Conservation (phyloP, 1,140 invertebrate species). For the Plutomurus gul region DNA sequence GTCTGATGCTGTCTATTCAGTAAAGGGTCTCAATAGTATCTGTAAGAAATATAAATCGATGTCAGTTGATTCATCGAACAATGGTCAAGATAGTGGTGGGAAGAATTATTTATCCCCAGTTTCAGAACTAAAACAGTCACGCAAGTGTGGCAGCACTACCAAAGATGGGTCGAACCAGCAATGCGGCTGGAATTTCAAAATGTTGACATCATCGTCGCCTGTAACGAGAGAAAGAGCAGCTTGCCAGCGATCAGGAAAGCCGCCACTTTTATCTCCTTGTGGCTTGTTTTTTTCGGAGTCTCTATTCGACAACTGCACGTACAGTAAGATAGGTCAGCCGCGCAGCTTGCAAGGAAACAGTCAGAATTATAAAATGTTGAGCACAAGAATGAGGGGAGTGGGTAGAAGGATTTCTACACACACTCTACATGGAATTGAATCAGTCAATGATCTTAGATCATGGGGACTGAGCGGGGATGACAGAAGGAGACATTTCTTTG, state of each 20-base stretch:
- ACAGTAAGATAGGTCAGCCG: background rate
- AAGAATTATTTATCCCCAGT: too few relatives aligned
- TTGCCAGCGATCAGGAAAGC: background rate
- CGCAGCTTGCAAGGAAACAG: background rate
- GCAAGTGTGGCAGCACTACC: too few relatives aligned
- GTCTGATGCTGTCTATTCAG: too few relatives aligned
- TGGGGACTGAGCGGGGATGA: slow-evolving; percentile 34
- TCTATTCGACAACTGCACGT: background rate
- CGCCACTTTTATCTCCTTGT: background rate
- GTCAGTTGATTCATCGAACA: too few relatives aligned
- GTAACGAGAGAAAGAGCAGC: background rate
- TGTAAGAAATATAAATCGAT: too few relatives aligned
- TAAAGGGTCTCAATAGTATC: too few relatives aligned
- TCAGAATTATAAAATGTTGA: background rate
- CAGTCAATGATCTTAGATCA: slow-evolving; percentile 44
- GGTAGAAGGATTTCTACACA: slow-evolving; percentile 34
- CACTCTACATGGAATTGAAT: slow-evolving; percentile 43
- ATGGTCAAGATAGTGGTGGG: too few relatives aligned
- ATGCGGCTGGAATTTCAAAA: too few relatives aligned
- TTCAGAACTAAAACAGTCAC: too few relatives aligned
- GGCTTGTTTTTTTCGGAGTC: background rate
- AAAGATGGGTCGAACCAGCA: too few relatives aligned
- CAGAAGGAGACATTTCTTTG: slow-evolving; percentile 36
- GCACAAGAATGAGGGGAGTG: slow-evolving; percentile 4
- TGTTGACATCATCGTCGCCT: background rate